These are phyloP conservation scores for Cranoglanis bouderius DNA, from an alignment of 2,113 vertebrate species.

Conservation along the genomic window DNA sequence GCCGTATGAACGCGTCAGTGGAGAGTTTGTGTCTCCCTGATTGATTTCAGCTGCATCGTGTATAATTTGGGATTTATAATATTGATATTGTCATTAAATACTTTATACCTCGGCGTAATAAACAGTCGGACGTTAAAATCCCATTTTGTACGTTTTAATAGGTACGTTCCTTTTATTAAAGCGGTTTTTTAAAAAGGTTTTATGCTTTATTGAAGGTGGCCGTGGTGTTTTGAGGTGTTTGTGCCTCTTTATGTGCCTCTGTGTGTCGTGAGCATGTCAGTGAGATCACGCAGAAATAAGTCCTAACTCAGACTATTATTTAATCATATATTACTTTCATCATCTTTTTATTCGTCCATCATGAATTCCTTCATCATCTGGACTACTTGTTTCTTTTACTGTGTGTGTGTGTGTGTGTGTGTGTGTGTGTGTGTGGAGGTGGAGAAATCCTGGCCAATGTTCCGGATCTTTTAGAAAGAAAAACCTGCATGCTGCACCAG, in stretches of 20 bases:
- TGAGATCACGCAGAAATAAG: no score
- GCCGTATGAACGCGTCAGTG: no score
- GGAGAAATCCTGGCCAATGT: no score
- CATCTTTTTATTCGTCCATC: background rate
- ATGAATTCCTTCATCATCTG: background rate
- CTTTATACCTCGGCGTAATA: no score
- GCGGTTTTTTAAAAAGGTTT: background rate
- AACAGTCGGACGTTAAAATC: no score
- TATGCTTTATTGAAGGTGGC: background rate
- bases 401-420: no score
- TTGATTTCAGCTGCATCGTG: no score
- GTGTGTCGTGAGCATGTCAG: background rate
- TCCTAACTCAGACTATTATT: background rate
- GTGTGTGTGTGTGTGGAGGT: background rate
- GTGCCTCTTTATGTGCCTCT: background rate
- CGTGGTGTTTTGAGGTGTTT: background rate
- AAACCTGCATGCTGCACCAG: background rate
- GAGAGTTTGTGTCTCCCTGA: no score
- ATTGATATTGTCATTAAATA: no score
- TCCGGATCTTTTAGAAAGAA: background rate
- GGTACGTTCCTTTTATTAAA: background rate
- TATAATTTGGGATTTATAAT: no score
- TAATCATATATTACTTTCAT: background rate
- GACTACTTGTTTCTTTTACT: background rate
- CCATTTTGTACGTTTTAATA: no score